Base-by-base conservation (phyloP, 2,113 vertebrate genomes). In the Heptranchias perlo region DNA sequence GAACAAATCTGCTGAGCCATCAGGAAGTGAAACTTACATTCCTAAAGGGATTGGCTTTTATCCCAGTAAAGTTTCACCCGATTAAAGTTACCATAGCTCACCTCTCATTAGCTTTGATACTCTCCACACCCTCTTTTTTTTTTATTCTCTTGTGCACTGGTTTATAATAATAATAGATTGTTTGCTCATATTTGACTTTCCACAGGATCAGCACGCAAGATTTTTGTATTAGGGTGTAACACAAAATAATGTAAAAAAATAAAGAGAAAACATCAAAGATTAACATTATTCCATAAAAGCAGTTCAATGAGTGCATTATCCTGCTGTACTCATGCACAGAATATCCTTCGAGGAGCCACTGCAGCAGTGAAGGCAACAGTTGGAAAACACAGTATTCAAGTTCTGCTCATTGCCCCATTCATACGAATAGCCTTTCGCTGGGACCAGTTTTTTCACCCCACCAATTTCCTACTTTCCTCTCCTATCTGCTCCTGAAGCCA, bases 241-340 rank as follows among this genome's bases (percentile, higher is more conserved):
- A 96, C 31, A 96, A 95, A 44, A 21, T 76, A 0, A 35, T 49
- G 84, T 82, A 96, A 73, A 96, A 97, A 96, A n/a, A n/a, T n/a
- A n/a, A 0, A 86, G 76, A 0, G 96, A 76, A 76, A 76, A 96
- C 96, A 94, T 82, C 84, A 96, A 96, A 96, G 96, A 58, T 92
- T 18, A 73, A 64, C 47, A 96, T 8, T 25, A 94, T 49, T 25
- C 54, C 69, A 76, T 96, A 91, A 65, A 62, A 52, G 35, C 1
- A 96, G 96, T 96, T 96, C 52, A 58, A 96, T 54, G 61, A n/a
- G 1, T 25, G n/a, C n/a, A n/a, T n/a, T n/a, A n/a, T n/a, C n/a
- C n/a, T n/a, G 96, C 0, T 86, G 82, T 16, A 76, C 25, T 76
- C 35, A 35, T 76, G 28, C 35, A 11, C 69, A 31, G 35, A 76